Conservation (phyloP, 2,888 invertebrate genomes). For the Drosophila aldrichi region DNA sequence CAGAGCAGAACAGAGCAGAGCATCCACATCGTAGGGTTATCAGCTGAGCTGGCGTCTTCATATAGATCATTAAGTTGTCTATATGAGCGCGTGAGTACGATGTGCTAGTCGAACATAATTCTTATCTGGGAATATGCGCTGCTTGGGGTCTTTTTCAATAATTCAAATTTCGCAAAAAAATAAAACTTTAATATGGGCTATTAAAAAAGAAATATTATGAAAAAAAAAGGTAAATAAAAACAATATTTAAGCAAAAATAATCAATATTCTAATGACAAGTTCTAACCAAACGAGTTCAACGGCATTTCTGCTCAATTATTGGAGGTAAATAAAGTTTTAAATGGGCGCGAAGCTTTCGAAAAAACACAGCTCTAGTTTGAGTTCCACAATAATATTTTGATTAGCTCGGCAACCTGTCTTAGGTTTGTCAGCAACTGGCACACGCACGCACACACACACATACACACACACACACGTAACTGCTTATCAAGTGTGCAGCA, state of each 20-base stretch:
- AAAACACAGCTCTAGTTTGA: constrained; percentile 14
- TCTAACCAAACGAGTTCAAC: constrained; percentile 75
- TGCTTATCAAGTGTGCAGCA: constrained; percentile 38
- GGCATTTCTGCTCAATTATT: constrained; percentile 75
- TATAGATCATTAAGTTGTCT: neutral
- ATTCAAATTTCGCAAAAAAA: constrained; percentile 26
- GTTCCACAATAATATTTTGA: constrained; percentile 22
- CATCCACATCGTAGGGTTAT: constrained; percentile 53
- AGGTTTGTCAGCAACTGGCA: constrained; percentile 24
- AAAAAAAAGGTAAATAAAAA: neutral
- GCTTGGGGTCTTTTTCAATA: constrained; percentile 51
- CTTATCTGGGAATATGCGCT: constrained; percentile 37
- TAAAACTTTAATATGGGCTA: neutral
- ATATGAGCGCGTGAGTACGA: neutral
- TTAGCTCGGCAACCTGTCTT: constrained; percentile 41
- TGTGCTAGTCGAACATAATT: neutral
- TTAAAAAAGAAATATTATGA: neutral
- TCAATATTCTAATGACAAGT: constrained; percentile 55
- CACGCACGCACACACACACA: constrained; percentile 11
- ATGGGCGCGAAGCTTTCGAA: constrained; percentile 33
- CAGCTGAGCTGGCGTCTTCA: constrained; percentile 36
- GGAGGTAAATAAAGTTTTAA: constrained; percentile 55
- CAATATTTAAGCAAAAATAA: constrained; percentile 36
- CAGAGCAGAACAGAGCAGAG: constrained; percentile 30
- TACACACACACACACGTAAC: constrained; percentile 7